Conservation (phyloP, 2,888 invertebrate genomes). For the Conops quadrifasciatus region DNA sequence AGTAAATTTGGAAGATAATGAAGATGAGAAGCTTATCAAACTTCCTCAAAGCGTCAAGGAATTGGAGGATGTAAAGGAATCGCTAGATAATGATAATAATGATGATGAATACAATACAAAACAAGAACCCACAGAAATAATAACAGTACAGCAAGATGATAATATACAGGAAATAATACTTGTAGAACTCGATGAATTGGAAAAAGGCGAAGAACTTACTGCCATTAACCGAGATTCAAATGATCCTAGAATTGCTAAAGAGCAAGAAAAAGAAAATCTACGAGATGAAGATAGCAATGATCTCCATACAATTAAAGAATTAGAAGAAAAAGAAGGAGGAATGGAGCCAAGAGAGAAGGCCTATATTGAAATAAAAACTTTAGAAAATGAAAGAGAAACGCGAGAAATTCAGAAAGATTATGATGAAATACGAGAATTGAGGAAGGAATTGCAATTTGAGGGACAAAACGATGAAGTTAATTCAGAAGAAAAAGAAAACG, state of each 20-base stretch:
- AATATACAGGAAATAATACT: not conserved
- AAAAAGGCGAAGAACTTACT: too few relatives aligned
- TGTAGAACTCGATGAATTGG: not conserved
- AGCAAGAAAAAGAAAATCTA: not conserved
- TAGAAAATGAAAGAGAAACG: not conserved
- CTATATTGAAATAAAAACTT: not conserved
- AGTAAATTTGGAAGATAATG: not conserved
- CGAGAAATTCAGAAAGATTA: not conserved
- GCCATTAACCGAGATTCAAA: too few relatives aligned
- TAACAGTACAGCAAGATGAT: not conserved
- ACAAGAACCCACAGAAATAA: not conserved
- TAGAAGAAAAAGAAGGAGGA: not conserved
- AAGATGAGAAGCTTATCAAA: not conserved
- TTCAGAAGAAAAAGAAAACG: not conserved
- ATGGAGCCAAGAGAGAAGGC: not conserved
- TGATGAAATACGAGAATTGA: conserved; percentile 9
- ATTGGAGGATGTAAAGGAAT: not conserved
- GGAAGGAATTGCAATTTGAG: not conserved
- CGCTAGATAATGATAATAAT: not conserved
- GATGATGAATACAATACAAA: not conserved
- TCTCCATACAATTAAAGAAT: not conserved
- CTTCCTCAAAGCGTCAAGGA: not conserved
- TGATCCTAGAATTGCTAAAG: not conserved
- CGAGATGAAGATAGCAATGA: not conserved
- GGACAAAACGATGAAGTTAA: not conserved